phyloP scores from a whole-genome alignment of 2,888 invertebrate species.

The Mythimna albipuncta region DNA sequence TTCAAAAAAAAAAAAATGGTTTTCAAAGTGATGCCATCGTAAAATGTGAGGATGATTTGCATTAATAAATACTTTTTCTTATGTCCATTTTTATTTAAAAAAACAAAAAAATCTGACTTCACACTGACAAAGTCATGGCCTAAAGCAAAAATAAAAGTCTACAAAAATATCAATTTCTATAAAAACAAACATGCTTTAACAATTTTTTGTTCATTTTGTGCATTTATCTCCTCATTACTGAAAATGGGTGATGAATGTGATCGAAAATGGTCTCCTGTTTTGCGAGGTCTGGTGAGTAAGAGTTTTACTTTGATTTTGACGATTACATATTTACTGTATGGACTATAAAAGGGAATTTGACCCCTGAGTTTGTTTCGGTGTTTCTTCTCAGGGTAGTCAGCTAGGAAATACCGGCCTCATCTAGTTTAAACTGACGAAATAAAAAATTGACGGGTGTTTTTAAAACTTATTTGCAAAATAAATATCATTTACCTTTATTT shows the following conservation, averaged over 20 bases:
- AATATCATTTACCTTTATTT: background rate
- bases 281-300: conserved; percentile 63
- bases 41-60: background rate
- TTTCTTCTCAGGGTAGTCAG: too few species aligned
- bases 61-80: conserved; percentile 19
- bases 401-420: too few species aligned
- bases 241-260: conserved; percentile 64
- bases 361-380: too few species aligned
- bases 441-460: too few species aligned
- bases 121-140: conserved; percentile 38
- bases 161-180: conserved; percentile 40
- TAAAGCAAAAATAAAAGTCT: conserved; percentile 39
- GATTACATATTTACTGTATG: too few species aligned
- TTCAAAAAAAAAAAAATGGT: too few species aligned
- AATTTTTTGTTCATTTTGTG: conserved; percentile 23
- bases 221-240: conserved; percentile 13
- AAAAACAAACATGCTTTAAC: conserved; percentile 48
- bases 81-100: background rate
- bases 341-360: too few species aligned
- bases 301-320: background rate
- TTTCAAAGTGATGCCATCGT: too few species aligned
- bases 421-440: too few species aligned
- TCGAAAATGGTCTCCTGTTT: conserved; percentile 63
- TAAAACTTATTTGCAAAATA: too few species aligned
- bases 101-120: conserved; percentile 36